Evolutionary conservation across 92 coral and sea anemone species (phyloP), one percentile per base, ranked within the genome.

Genomic region (Phenganax subtilis): DNA sequence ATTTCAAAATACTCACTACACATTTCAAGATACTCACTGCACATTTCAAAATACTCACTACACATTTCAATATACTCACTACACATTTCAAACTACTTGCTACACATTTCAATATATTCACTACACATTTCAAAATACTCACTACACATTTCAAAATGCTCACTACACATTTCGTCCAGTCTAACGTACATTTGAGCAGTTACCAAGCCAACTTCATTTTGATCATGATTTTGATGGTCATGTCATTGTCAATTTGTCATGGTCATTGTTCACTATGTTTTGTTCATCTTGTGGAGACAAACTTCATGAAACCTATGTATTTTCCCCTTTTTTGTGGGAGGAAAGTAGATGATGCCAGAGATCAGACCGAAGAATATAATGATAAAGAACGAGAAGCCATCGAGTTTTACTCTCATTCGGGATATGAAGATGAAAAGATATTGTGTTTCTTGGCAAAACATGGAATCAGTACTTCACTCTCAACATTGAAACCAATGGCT

Each of bases 391-490:
- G 47, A 44, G 70, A 64, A 64, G 70, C 31, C 25, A 64, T 87
- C 52, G 79, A 84, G 57, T 63, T 81, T 51, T 87, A 79, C 64
- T 87, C 71, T 83, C 67, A 77, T 62, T 76, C 84, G 64, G 85
- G 90, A 57, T 87, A 83, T 79, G 87, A 87, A 51, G 76, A 76
- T 62, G 78, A 87, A 72, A 83, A 75, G 63, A 87, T 87, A 75
- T 56, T 87, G 20, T 47, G 90, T 85, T 87, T 84, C 71, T 84
- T 87, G 51, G 62, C 20, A 57, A 81, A 80, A 84, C 85, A 84
- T 59, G 78, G 69, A 16, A 66, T 84, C 75, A 72, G 68, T 72
- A 65, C 79, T 72, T 88, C 84, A 71, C 53, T 88, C 87, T 85
- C 88, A 72, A 88, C 86, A 71, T 55, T 88, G 28, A 81, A 37